Conservation (phyloP, 2,888 invertebrate genomes). For the Morpho deidamia region DNA sequence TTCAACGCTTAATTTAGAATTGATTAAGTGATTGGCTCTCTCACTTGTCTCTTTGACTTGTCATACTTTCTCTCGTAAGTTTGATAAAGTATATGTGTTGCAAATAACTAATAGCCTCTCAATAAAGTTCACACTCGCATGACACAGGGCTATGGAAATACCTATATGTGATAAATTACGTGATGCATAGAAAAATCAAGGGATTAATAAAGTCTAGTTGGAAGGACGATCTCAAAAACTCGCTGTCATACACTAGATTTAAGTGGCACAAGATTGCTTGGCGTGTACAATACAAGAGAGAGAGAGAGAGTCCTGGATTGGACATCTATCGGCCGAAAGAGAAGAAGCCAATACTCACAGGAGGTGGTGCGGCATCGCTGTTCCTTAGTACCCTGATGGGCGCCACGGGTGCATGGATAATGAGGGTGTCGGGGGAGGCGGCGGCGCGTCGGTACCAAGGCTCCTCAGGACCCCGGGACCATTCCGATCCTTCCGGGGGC, state of each 20-base stretch:
- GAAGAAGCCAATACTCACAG: constrained; percentile 37
- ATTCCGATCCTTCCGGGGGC: constrained; percentile 47
- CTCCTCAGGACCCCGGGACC: constrained; percentile 55
- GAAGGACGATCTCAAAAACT: background rate
- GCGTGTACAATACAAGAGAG: background rate
- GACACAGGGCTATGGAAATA: too few relatives aligned
- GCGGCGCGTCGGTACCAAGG: constrained; percentile 60
- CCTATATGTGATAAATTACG: too few relatives aligned
- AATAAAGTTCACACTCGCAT: too few relatives aligned
- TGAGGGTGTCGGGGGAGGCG: constrained; percentile 37
- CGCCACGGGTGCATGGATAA: constrained; percentile 56
- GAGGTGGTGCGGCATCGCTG: constrained; percentile 39
- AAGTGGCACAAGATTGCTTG: background rate
- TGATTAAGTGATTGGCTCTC: too few relatives aligned
- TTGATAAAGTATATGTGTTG: too few relatives aligned
- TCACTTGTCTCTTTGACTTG: too few relatives aligned
- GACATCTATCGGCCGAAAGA: background rate
- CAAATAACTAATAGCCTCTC: too few relatives aligned
- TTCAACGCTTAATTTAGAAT: too few relatives aligned
- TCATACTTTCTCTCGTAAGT: too few relatives aligned
- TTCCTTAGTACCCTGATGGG: constrained; percentile 47
- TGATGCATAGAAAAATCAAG: too few relatives aligned
- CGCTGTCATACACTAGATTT: background rate
- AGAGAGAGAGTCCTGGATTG: too few relatives aligned
- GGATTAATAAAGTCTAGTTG: background rate